Percentiles rank a stretch among this genome's conserved stretches.
These are phyloP conservation scores for Agrotis segetum DNA, from an alignment of 2,888 invertebrate species.

Conservation along the genomic window DNA sequence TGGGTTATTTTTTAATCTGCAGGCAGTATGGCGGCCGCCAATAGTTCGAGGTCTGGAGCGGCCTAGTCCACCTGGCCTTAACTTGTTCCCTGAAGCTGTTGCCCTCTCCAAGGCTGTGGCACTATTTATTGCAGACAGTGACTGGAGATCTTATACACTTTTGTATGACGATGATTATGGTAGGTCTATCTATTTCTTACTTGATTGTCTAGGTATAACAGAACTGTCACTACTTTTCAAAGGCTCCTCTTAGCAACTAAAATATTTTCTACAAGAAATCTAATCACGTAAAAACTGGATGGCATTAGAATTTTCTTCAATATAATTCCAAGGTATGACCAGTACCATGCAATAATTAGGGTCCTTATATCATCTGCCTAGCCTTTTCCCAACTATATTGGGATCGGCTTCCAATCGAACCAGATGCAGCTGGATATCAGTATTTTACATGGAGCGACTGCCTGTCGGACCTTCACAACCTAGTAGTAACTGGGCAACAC, in stretches of 20 bases:
- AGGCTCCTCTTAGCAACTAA: not conserved
- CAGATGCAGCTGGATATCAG: too few relatives aligned
- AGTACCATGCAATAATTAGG: not conserved
- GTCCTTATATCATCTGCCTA: not conserved
- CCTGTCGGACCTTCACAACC: too few relatives aligned
- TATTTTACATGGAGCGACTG: too few relatives aligned
- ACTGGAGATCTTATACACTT: constrained; percentile 94
- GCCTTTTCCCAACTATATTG: too few relatives aligned
- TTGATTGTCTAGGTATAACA: not conserved
- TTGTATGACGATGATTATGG: constrained; percentile 93
- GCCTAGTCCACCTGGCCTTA: constrained; percentile 87
- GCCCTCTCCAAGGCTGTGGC: constrained; percentile 92
- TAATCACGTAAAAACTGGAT: not conserved
- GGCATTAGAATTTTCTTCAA: not conserved
- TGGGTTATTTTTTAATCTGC: constrained; percentile 36
- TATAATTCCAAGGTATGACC: not conserved
- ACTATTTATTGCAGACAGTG: constrained; percentile 92
- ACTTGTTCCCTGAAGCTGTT: constrained; percentile 94
- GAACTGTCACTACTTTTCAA: not conserved
- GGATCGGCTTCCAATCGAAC: too few relatives aligned
- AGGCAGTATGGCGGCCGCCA: constrained; percentile 86
- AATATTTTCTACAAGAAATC: not conserved
- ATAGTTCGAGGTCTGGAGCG: constrained; percentile 74
- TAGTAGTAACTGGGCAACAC: too few relatives aligned
- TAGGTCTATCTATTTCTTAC: not conserved